Conservation (phyloP, 2,888 invertebrate genomes). For the Agriopis aurantiaria region DNA sequence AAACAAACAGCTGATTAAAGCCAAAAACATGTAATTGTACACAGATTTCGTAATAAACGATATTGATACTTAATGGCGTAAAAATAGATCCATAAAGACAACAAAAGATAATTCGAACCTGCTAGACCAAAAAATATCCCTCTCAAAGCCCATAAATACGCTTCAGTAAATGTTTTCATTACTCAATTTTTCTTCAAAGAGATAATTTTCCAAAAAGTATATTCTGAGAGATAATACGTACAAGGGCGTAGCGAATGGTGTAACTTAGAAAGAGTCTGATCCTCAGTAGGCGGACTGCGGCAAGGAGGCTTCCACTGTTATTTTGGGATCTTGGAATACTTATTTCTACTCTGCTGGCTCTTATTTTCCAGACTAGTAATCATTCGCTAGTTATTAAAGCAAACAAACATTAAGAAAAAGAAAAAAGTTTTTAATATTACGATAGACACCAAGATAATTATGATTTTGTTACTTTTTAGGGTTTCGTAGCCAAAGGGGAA, state of each 20-base stretch:
- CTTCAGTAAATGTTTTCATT: not conserved
- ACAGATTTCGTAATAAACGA: no score
- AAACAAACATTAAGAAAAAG: no score
- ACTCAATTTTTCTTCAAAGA: not conserved
- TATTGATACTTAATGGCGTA: no score
- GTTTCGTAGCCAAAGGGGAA: no score
- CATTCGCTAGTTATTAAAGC: no score
- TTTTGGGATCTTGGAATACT: slow-evolving; percentile 15
- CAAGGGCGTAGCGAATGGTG: not conserved
- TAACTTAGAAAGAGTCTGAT: not conserved
- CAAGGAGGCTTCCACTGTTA: slow-evolving; percentile 17
- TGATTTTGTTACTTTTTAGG: no score
- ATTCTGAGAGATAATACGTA: not conserved
- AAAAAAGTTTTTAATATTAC: no score
- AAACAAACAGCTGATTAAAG: no score
- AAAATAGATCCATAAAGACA: not conserved
- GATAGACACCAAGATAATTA: no score
- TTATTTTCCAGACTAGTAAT: slow-evolving; percentile 16
- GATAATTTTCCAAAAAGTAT: not conserved
- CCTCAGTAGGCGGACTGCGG: not conserved
- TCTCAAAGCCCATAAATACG: not conserved
- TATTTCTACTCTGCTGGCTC: slow-evolving; percentile 11
- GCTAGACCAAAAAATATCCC: not conserved
- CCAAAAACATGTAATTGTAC: no score
- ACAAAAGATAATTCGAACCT: not conserved